Percentiles rank a stretch among this genome's conserved stretches.
Conservation (phyloP, 2,888 invertebrate species). For the Polydrusus pterygomalis region DNA sequence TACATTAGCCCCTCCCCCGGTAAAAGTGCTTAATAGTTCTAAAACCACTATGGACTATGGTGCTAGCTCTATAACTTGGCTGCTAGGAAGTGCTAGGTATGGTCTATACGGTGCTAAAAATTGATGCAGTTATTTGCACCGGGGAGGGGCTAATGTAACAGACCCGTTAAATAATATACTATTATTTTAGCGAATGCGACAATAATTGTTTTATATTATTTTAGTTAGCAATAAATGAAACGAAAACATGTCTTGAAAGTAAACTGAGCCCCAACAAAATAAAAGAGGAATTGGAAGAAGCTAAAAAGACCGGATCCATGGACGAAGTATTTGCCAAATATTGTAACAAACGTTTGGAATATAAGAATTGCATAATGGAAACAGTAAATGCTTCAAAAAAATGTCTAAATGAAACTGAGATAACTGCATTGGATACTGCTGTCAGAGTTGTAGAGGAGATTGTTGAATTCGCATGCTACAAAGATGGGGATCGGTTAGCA, state of each 20-base stretch:
- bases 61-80: no score
- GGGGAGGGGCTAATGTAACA: no score
- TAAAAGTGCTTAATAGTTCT: no score
- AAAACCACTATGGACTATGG: no score
- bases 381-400: slow-evolving; percentile 70
- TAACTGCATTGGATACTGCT: slow-evolving; percentile 69
- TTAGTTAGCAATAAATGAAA: slow-evolving; percentile 63
- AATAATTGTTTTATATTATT: slow-evolving; percentile 3
- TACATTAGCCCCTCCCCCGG: no score
- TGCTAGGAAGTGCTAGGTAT: no score
- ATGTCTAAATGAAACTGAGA: slow-evolving; percentile 72
- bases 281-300: slow-evolving; percentile 74
- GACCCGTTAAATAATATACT: no score
- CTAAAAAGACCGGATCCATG: slow-evolving; percentile 74
- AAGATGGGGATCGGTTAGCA: slow-evolving; percentile 76
- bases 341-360: slow-evolving; percentile 68
- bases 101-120: no score
- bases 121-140: no score
- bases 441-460: slow-evolving; percentile 73
- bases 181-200: neutral
- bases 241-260: slow-evolving; percentile 75
- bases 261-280: slow-evolving; percentile 77
- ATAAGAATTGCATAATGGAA: slow-evolving; percentile 71
- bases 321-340: slow-evolving; percentile 66
- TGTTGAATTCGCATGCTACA: slow-evolving; percentile 73